Evolutionary conservation across 92 coral and sea anemone genomes (phyloP).

Genomic region (Desmophyllum pertusum): DNA sequence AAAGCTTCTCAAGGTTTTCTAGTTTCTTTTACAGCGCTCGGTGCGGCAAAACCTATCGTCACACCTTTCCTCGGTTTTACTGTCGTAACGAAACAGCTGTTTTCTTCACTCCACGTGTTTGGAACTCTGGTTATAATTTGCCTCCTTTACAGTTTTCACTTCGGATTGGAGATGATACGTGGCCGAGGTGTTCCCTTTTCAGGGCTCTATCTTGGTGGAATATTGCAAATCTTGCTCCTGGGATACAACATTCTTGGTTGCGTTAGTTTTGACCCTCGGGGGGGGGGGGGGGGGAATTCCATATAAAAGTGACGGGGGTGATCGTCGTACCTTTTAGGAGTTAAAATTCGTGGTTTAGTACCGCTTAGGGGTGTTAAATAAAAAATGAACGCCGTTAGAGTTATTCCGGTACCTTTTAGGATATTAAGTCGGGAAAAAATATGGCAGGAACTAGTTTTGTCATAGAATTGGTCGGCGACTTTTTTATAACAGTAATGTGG

Average conservation of each 20-base stretch:
- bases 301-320: no score
- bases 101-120: constrained; percentile 55
- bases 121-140: constrained; percentile 46
- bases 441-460: no score
- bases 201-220: constrained; percentile 80
- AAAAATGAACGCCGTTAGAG: no score
- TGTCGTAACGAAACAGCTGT: constrained; percentile 69
- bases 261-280: constrained; percentile 56
- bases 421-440: no score
- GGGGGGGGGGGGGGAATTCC: no score
- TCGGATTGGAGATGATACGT: constrained; percentile 30
- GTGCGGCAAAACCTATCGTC: no score
- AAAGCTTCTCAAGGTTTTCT: no score
- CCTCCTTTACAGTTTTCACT: constrained; percentile 43
- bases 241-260: constrained; percentile 65
- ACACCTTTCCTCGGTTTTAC: constrained; percentile 77
- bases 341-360: no score
- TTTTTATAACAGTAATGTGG: constrained; percentile 62
- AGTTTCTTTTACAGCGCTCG: no score
- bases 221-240: constrained; percentile 72
- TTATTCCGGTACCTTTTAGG: no score
- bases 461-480: constrained; percentile 54
- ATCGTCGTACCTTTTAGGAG: no score
- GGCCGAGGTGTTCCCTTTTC: constrained; percentile 42
- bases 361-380: no score